Evolutionary conservation across 30 jellyfish, hydroid and myxozoan genomes (phyloP), one percentile per base, ranked within the genome.

Genomic region (Aurelia sp.): DNA sequence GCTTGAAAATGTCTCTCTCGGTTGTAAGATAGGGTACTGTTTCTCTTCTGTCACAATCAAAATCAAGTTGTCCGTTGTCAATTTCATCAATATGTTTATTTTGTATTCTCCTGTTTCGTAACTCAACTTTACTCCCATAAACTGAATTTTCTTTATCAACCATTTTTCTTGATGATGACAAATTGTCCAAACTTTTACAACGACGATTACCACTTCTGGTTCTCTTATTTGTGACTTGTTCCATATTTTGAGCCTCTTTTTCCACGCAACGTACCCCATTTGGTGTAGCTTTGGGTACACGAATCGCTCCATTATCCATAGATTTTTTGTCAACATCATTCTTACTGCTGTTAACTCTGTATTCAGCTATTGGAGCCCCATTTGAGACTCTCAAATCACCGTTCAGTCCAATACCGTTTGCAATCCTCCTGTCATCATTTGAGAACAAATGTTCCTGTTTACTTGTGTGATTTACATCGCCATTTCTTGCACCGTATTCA

Each of bases 1-100:
- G 92, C 86, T 82, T 82, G 64, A 82, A 70, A 30, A 82, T 82
- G 57, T 62, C 74, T 58, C 92, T 38, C 86, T 82, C 92, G 1
- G 92, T 82, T 41, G 92, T 82, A 9, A 82, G 71, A 71, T 82
- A 82, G n/a, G 84, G 91, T 35, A 57, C 70, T 19, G 67, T 59
- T 40, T 82, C 92, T 19, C 74, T 73, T 55, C 92, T 19, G 30
- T 82, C 62, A 4, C 10, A 44, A 10, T 77, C 78, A 13, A 58
- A 8, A 5, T 35, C n/a, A 59, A 15, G 19, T 38, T 44, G 62
- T 2, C 73, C 59, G 19, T 24, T 48, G 9, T 33, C 72, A 11
- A 17, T 22, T 10, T 33, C 63, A 4, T 40, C 51, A 57, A 38
- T 10, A 72, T 0, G 50, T 72, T 71, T 70, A n/a, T 40, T 47